Evolutionary conservation across 2,113 vertebrate genomes (phyloP), one percentile per base, ranked within the genome.

Genomic region (Acrocephalus kingi): DNA sequence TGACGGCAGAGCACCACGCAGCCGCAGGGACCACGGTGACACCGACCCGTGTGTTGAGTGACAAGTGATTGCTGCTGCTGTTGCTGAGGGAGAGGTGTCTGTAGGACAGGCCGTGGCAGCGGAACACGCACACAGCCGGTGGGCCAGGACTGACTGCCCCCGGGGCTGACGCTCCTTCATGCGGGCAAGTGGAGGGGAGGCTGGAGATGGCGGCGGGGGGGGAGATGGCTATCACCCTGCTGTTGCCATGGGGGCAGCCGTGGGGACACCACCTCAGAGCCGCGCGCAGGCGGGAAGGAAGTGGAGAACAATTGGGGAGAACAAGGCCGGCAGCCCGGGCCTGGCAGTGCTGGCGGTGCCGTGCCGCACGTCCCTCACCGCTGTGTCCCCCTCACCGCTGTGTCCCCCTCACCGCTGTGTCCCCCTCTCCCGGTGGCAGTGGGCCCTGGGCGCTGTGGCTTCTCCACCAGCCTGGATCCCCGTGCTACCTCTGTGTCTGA

Each of bases 301-400:
- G 71, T 89, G 84, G 94, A 96, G 95, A 97, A 97, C 96, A 97
- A 97, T 97, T 3, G 5, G 84, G 95, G 90, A 76, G 85, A 91
- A 45, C 23, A 25, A 95, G 95, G 87, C 88, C 69, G 76, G 84
- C 89, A 11, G 94, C 58, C 55, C 46, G 10, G 84, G 84, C 52
- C 91, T 87, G 82, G 90, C 84, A 18, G 39, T 1, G 80, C 45
- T 1, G 55, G 76, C 7, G 23, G 54, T 96, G 95, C 84, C 1
- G 39, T 66, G 80, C 46, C 0, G 64, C 96, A 97, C 90, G 86
- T 97, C 92, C 76, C 71, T 49, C 33, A 1, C 15, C 0, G 0
- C 61, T 2, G 0, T 14, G 37, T 39, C 37, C 37, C 37, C 37
- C 37, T 39, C 37, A 39, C 37, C 37, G 37, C 37, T 39, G 37